These are phyloP conservation scores for Tupaia tana DNA, from an alignment of 2,113 vertebrate species.

Conservation along the genomic window DNA sequence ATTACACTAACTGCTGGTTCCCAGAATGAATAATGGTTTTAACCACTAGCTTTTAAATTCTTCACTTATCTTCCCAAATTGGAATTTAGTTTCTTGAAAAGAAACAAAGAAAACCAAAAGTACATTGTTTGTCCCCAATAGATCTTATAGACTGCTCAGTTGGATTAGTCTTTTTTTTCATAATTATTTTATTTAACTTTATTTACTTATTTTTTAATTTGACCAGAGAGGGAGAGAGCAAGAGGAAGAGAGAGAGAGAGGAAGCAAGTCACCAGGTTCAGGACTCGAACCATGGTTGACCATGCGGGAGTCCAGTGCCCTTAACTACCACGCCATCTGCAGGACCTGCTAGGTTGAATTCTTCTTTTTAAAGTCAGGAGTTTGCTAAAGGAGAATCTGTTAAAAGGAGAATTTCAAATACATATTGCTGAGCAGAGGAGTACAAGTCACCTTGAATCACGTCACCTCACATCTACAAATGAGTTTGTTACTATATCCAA, in stretches of 20 bases:
- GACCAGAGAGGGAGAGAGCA: too few relatives aligned
- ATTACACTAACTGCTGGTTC: too few relatives aligned
- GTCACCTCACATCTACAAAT: neutral
- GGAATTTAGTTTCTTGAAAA: slow-evolving; percentile 4
- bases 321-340: too few relatives aligned
- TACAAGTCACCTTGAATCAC: slow-evolving; percentile 13
- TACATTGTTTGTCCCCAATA: neutral
- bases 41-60: neutral
- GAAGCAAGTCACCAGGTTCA: too few relatives aligned
- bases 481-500: neutral
- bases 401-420: slow-evolving; percentile 3
- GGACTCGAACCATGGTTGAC: too few relatives aligned
- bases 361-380: neutral
- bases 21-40: neutral
- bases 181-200: too few relatives aligned
- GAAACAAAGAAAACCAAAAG: neutral
- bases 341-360: neutral
- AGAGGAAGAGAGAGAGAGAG: too few relatives aligned
- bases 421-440: neutral
- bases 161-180: neutral
- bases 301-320: too few relatives aligned
- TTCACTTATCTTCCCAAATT: slow-evolving; percentile 23
- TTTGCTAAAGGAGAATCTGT: slow-evolving; percentile 12
- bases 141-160: neutral
- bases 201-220: too few relatives aligned